phyloP scores from a whole-genome alignment of 92 coral and sea anemone genomes.

The Scolanthus callimorphus region DNA sequence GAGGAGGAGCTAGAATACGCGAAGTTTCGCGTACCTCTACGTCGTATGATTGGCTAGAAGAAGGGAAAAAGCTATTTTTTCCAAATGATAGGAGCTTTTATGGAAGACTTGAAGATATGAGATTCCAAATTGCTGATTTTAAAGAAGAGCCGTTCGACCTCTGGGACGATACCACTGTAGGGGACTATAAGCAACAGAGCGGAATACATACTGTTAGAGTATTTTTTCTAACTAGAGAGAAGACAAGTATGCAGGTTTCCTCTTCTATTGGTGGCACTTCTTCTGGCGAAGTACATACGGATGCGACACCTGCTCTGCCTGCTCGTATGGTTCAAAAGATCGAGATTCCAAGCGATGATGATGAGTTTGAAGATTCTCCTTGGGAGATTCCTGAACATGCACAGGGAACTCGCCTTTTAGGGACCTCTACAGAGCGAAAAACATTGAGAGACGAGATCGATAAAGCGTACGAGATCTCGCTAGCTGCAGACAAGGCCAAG shows the following conservation, averaged over 20 bases:
- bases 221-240: constrained; percentile 24
- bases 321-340: background rate
- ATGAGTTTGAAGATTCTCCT: background rate
- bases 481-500: constrained; percentile 29
- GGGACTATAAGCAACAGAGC: constrained; percentile 14
- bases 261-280: no score
- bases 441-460: constrained; percentile 17
- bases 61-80: constrained; percentile 18
- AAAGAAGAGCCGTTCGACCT: constrained; percentile 21
- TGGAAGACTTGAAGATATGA: constrained; percentile 29
- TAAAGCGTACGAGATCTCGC: constrained; percentile 32
- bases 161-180: constrained; percentile 11
- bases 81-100: constrained; percentile 21
- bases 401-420: constrained; percentile 33
- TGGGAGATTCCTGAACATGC: no score
- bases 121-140: constrained; percentile 21
- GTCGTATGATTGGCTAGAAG: constrained; percentile 18
- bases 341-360: background rate
- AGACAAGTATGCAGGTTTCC: no score
- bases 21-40: constrained; percentile 14
- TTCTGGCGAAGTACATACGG: no score
- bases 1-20: constrained; percentile 27
- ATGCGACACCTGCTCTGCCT: background rate
- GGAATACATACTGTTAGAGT: constrained; percentile 16
- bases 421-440: constrained; percentile 29